Conservation (phyloP, 2,113 vertebrate species). For the Eonycteris spelaea region DNA sequence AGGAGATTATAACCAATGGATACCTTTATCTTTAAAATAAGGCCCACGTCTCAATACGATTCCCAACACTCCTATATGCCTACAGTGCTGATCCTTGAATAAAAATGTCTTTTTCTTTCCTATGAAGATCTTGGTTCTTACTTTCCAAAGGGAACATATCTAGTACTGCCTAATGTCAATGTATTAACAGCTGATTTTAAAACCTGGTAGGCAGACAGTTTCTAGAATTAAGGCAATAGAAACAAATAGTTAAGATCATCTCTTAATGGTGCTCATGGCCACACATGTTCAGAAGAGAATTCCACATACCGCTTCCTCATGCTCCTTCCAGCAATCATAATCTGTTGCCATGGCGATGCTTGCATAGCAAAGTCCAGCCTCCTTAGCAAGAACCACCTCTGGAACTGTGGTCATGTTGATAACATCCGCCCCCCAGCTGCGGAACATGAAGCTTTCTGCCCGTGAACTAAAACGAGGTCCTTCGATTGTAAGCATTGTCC, state of each 20-base stretch:
- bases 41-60: not conserved
- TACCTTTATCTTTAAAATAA: not conserved
- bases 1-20: not conserved
- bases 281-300: not conserved
- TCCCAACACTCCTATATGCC: not conserved
- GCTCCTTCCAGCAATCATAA: slow-evolving; percentile 98
- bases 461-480: slow-evolving; percentile 96
- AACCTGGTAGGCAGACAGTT: not conserved
- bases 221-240: not conserved
- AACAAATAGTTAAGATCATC: not conserved
- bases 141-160: not conserved
- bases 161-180: not conserved
- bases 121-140: not conserved
- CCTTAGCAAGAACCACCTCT: slow-evolving; percentile 96
- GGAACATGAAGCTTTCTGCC: slow-evolving; percentile 95
- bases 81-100: not conserved
- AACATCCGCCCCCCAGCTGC: slow-evolving; percentile 94
- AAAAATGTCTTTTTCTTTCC: not conserved
- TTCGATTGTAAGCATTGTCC: slow-evolving; percentile 93
- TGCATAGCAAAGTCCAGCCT: slow-evolving; percentile 95
- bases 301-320: slow-evolving; percentile 93
- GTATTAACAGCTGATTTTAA: not conserved
- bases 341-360: slow-evolving; percentile 98
- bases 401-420: slow-evolving; percentile 99
- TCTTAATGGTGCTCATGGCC: not conserved